A percentile compares a stretch with the other conserved stretches of the same genome.
phyloP scores from a whole-genome alignment of 2,888 invertebrate genomes.

The Conops quadrifasciatus region DNA sequence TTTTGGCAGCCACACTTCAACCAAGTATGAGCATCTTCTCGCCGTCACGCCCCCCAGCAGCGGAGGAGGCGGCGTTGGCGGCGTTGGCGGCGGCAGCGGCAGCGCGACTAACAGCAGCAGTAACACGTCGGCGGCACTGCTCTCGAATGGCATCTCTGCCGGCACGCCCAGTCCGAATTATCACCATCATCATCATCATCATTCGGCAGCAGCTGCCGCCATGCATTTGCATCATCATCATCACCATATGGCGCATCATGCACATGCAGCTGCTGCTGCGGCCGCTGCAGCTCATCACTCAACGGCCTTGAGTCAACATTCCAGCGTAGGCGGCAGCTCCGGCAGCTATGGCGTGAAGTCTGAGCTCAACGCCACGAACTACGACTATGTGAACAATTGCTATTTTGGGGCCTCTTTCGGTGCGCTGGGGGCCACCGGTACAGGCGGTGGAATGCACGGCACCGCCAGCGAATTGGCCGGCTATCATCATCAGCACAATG shows the following conservation, averaged over 20 bases:
- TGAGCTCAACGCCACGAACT: constrained; percentile 62
- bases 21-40: constrained; percentile 55
- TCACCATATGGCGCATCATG: constrained; percentile 41
- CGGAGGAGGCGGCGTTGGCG: constrained; percentile 44
- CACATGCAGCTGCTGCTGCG: constrained; percentile 44
- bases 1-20: constrained; percentile 44
- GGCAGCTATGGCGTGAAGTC: constrained; percentile 56
- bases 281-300: constrained; percentile 46
- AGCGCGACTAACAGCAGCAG: constrained; percentile 34
- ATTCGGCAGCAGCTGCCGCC: constrained; percentile 45
- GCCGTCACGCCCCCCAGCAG: constrained; percentile 38
- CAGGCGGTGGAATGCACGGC: constrained; percentile 52
- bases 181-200: constrained; percentile 59
- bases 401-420: constrained; percentile 65
- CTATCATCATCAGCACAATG: constrained; percentile 86
- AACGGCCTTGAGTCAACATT: constrained; percentile 38
- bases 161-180: constrained; percentile 61
- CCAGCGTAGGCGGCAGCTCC: constrained; percentile 36
- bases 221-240: constrained; percentile 44
- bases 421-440: constrained; percentile 48
- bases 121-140: constrained; percentile 35
- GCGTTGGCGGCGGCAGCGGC: constrained; percentile 40
- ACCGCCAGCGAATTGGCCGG: constrained; percentile 64
- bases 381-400: constrained; percentile 65
- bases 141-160: constrained; percentile 50